A percentile compares a stretch with the other conserved stretches of the same genome.
These are phyloP conservation scores for Rafetus swinhoei DNA, from an alignment of 2,113 vertebrate species.

Conservation along the genomic window DNA sequence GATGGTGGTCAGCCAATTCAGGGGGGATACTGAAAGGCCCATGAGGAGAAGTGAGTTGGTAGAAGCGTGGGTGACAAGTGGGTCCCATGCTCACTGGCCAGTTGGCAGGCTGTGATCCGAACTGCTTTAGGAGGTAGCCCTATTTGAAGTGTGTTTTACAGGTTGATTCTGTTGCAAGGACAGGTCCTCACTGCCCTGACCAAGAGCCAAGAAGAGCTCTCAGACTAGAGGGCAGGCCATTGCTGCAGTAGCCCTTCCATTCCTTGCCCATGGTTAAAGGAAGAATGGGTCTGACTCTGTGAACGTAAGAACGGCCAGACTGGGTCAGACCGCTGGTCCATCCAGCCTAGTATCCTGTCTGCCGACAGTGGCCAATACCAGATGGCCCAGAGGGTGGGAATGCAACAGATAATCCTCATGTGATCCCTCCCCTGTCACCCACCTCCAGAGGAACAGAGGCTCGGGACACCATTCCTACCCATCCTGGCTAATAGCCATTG, in stretches of 20 bases:
- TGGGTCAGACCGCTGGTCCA: too few species aligned
- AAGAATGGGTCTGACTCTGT: background rate
- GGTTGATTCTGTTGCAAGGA: background rate
- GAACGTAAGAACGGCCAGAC: too few species aligned
- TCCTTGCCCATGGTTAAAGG: background rate
- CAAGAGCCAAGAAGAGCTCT: background rate
- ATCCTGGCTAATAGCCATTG: too few species aligned
- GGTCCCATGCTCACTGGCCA: background rate
- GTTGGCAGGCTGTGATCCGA: background rate
- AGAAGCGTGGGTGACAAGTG: background rate
- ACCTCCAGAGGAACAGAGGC: too few species aligned
- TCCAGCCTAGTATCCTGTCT: too few species aligned
- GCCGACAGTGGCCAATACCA: too few species aligned
- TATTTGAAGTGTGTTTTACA: background rate
- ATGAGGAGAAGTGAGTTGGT: background rate
- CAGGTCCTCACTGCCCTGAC: background rate
- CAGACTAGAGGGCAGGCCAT: rapidly evolving
- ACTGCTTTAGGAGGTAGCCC: background rate
- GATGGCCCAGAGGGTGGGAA: too few species aligned
- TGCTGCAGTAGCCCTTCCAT: background rate
- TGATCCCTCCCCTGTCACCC: too few species aligned
- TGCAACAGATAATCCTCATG: too few species aligned
- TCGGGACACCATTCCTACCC: too few species aligned
- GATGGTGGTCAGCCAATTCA: background rate
- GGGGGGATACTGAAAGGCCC: rapidly evolving